Base-by-base conservation (phyloP, 2,113 vertebrate genomes). In the Poeciliopsis prolifica region DNA sequence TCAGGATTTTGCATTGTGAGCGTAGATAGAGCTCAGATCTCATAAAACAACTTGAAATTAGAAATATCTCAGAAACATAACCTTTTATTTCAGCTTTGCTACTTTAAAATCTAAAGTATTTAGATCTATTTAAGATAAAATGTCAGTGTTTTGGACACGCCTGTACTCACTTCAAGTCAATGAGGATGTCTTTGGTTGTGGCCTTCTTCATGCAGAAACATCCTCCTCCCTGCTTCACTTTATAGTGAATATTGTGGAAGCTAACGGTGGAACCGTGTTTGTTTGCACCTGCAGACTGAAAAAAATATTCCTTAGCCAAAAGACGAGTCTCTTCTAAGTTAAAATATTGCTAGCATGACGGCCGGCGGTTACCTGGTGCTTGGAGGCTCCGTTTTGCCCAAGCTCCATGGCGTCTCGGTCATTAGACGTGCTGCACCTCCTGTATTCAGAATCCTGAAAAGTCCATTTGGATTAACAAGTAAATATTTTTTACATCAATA, bases 211-310 rank as follows among this genome's bases (percentile, higher is more conserved):
- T 51, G n/a, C 87, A 79, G 9, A 90, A 31, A 1, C 83, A 81
- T 48, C 73, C 67, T 26, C 86, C 80, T 42, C 85, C 87, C 67
- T 80, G 72, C 0, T 6, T 83, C 70, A 94, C 89, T 3, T 87
- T 86, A 86, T 94, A 94, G 81, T 89, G 61, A 64, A 94, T 91
- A 69, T 92, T 84, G 66, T 94, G 93, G 73, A 93, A 94, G 69
- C 93, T 94, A 54, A 94, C 91, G 0, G 82, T 90, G 61, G 92
- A 77, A 0, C 93, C 92, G 0, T n/a, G 61, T 3, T 30, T 70
- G 4, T 10, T 54, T 3, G 1, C 7, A 28, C 17, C 72, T 33
- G 78, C 48, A 22, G 70, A 62, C 87, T 87, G 69, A 28, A 31
- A 58, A 26, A 65, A 0, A 22, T 35, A 19, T 14, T 28, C 9